phyloP scores from a whole-genome alignment of 2,888 invertebrate species.

The Marasmarcha lunaedactyla region DNA sequence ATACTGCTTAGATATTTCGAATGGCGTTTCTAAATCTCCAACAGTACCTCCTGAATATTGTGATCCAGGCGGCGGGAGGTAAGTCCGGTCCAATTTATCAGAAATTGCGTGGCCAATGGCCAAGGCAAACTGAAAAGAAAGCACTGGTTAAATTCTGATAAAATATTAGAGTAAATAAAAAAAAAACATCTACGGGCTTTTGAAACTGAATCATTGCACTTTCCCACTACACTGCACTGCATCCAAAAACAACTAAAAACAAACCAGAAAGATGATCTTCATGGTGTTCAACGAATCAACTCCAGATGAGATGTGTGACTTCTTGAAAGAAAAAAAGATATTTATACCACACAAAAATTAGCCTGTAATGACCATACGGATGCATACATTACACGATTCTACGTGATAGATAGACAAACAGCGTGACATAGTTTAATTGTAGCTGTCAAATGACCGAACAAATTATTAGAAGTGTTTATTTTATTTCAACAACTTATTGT shows the following conservation, averaged over 20 bases:
- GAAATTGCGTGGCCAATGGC: constrained; percentile 27
- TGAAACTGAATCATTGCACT: background rate
- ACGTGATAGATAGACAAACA: constrained; percentile 46
- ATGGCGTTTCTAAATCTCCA: constrained; percentile 30
- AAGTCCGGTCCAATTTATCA: constrained; percentile 41
- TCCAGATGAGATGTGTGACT: constrained; percentile 36
- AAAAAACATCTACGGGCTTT: no score
- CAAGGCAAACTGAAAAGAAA: constrained; percentile 35
- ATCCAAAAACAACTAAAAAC: constrained; percentile 17
- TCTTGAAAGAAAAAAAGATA: constrained; percentile 31
- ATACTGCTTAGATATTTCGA: constrained; percentile 28
- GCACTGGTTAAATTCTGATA: no score
- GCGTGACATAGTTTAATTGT: constrained; percentile 56
- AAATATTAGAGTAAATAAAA: constrained; percentile 2
- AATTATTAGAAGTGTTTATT: constrained; percentile 41
- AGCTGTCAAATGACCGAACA: constrained; percentile 40
- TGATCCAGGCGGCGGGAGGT: constrained; percentile 46
- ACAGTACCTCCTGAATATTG: constrained; percentile 36
- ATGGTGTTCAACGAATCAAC: constrained; percentile 29
- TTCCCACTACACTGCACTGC: constrained; percentile 16
- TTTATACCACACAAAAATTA: constrained; percentile 48
- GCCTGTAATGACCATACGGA: constrained; percentile 31
- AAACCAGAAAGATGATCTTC: constrained; percentile 43
- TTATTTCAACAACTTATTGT: constrained; percentile 23
- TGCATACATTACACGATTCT: constrained; percentile 16